Evolutionary conservation across 2,888 invertebrate species (phyloP).

Genomic region (Endomychus coccineus): DNA sequence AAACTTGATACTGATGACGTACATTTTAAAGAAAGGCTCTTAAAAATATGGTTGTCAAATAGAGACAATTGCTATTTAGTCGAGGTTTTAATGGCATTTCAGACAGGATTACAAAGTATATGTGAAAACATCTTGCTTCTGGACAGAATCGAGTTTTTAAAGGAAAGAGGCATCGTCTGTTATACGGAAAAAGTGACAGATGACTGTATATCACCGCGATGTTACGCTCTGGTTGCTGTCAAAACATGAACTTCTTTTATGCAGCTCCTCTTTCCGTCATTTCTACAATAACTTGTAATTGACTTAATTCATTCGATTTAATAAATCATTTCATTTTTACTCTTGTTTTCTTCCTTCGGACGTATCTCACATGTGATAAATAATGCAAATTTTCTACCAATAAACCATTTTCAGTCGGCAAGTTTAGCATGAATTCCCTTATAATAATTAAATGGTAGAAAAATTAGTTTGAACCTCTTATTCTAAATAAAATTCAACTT

Average conservation of each 20-base stretch:
- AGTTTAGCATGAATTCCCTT: too few species aligned
- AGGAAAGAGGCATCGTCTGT: conserved; percentile 40
- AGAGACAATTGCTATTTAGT: conserved; percentile 36
- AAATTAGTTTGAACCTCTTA: too few species aligned
- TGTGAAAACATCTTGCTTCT: conserved; percentile 51
- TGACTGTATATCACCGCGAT: conserved; percentile 58
- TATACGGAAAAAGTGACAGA: conserved; percentile 53
- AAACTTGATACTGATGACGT: conserved; percentile 14
- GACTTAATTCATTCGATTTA: too few species aligned
- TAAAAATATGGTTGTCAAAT: conserved; percentile 34
- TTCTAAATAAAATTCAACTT: too few species aligned
- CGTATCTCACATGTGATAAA: too few species aligned
- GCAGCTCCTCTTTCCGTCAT: too few species aligned
- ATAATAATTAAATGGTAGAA: too few species aligned
- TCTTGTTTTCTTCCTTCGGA: too few species aligned
- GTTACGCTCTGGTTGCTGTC: conserved; percentile 52
- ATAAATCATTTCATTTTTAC: too few species aligned
- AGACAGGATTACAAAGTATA: conserved; percentile 48
- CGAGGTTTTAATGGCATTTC: conserved; percentile 46
- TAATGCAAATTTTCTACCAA: too few species aligned
- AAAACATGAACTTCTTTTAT: conserved; percentile 41
- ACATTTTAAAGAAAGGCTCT: conserved; percentile 30
- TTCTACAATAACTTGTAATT: too few species aligned
- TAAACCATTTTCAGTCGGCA: too few species aligned
- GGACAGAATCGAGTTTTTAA: conserved; percentile 48